Evolutionary conservation across 2,113 vertebrate species (phyloP), one percentile per base, ranked within the genome.

Genomic region (Apteryx owenii): DNA sequence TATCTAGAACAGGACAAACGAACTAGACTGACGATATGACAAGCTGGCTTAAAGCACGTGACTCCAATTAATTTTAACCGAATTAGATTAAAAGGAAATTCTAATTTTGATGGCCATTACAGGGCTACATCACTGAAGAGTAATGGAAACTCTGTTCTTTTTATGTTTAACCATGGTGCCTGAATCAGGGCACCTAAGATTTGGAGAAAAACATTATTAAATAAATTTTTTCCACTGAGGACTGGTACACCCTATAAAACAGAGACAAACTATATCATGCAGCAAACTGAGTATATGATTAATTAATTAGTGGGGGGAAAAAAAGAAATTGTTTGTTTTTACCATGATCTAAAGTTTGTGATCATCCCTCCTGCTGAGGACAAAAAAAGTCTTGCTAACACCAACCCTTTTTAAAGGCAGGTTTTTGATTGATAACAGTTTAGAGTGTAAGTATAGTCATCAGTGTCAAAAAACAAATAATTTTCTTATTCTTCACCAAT

Each of bases 61-160:
- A 54, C 79, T 97, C 95, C 89, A 93, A 93, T 96, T 93, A 95
- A 93, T 92, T 97, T 93, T 93, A 96, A 97, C 96, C 91, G 91
- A 85, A 80, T 77, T 91, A 26, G 36, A 79, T 65, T 80, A 95
- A 96, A 93, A 95, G 44, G 38, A 93, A 90, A 94, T 89, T 96
- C 92, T 84, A 91, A 96, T 95, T 95, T 91, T 90, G 70, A 90
- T 91, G 71, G 58, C 50, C 9, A 2, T 75, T 72, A 56, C 58
- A 92, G 54, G 16, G n/a, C 33, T 89, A 72, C 88, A 96, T 93
- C 50, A 79, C 61, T 73, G 68, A 56, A 7, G 69, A 94, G 40
- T 85, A 64, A 51, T 44, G 20, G 76, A 81, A 93, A 95, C 68
- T 89, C 95, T 92, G 64, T 81, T 95, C 62, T 72, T 76, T 64